Evolutionary conservation across 2,888 invertebrate genomes (phyloP), one percentile per base, ranked within the genome.

Genomic region (Pterobdella sp.): DNA sequence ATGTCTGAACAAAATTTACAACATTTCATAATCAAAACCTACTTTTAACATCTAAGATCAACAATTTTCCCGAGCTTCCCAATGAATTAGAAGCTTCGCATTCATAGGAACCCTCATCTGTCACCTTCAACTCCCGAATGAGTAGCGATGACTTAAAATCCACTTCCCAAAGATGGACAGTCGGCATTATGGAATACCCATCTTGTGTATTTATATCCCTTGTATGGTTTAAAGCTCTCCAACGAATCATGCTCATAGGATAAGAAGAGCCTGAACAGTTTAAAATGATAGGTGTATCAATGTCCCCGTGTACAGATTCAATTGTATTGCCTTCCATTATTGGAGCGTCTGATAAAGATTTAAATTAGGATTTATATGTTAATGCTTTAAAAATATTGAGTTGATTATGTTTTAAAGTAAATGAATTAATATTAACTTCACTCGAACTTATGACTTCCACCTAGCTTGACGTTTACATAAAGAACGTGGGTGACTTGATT

Each of bases 191-290:
- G 18, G 18, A 26, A 22, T 26, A 56, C 26, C 60, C n/a, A 3
- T 7, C 14, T 26, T 26, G 60, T 4, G n/a, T 26, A 56, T 26
- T 56, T 3, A 56, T 4, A 56, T 56, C 60, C n/a, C n/a, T 26
- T 22, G 60, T 22, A 26, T 56, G 18, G 26, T 56, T 56, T 56
- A 14, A 26, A 56, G 60, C 60, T n/a, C n/a, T 7, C 60, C 60
- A 56, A 56, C 60, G 60, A 26, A 56, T 26, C n/a, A 3, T n/a
- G n/a, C 60, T 56, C n/a, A 56, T 56, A 26, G 60, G 60, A 26
- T 56, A 22, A 22, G 60, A 56, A 56, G 60, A 56, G 26, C 60
- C 60, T 22, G 60, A 56, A 22, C 60, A 56, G n/a, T 22, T 26
- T 26, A 56, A 26, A 56, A 26, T 56, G 60, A 56, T 56, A 26